Conservation (phyloP, 2,113 vertebrate genomes). For the Indri indri region DNA sequence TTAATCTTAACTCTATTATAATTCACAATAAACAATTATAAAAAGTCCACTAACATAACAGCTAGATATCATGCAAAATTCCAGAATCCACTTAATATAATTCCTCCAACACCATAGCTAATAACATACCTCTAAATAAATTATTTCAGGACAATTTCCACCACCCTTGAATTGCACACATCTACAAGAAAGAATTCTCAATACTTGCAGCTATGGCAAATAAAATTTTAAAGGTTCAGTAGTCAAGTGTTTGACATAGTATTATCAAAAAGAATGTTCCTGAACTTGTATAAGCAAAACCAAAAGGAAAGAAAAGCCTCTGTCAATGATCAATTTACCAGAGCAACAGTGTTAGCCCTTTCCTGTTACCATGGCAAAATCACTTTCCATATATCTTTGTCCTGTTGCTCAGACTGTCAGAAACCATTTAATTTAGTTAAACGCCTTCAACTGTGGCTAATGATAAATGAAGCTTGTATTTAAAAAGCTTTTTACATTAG, state of each 20-base stretch:
- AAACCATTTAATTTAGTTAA: conserved; percentile 63
- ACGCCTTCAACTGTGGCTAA: conserved; percentile 30
- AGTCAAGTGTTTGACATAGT: not conserved
- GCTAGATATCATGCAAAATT: not conserved
- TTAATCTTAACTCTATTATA: not conserved
- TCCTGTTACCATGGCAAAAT: conserved; percentile 47
- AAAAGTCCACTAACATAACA: not conserved
- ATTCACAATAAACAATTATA: not conserved
- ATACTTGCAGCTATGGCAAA: not conserved
- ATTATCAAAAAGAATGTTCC: conserved; percentile 36
- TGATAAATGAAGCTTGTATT: not conserved
- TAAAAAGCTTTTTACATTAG: not conserved
- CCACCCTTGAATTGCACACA: not conserved
- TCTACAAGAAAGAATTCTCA: not conserved
- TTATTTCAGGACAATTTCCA: conserved; percentile 19
- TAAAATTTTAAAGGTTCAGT: not conserved
- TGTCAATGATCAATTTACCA: conserved; percentile 32
- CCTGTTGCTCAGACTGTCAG: conserved; percentile 61
- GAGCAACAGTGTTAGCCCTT: not conserved
- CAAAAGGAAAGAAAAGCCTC: conserved; percentile 25
- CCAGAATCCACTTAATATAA: not conserved
- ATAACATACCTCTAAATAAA: not conserved
- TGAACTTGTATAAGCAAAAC: conserved; percentile 41
- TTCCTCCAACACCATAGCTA: not conserved
- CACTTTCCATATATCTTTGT: conserved; percentile 27